phyloP scores from a whole-genome alignment of 2,888 invertebrate genomes.

The Tenthredo distinguenda region DNA sequence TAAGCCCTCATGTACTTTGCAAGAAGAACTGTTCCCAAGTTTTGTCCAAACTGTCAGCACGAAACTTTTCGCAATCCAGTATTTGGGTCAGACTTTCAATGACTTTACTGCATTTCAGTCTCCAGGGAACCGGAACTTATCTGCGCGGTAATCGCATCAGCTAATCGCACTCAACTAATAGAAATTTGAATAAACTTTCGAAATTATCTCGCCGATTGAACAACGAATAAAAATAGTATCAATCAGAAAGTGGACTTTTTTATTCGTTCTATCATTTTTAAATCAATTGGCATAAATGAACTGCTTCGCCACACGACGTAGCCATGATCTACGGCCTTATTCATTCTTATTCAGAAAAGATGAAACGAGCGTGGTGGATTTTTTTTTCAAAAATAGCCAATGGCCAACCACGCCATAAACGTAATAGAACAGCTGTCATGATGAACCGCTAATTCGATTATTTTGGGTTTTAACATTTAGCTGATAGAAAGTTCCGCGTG shows the following conservation, averaged over 20 bases:
- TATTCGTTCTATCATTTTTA: background rate
- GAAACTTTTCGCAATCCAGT: background rate
- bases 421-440: background rate
- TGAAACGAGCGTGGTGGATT: background rate
- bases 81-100: background rate
- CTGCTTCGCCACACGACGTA: background rate
- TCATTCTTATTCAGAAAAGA: background rate
- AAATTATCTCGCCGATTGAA: background rate
- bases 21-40: background rate
- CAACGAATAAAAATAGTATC: background rate
- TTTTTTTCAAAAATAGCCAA: background rate
- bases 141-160: background rate
- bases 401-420: background rate
- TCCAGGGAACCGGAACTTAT: background rate
- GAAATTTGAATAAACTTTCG: slow-evolving; percentile 2
- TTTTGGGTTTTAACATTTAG: background rate
- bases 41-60: background rate
- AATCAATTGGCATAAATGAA: background rate
- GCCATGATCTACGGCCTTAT: background rate
- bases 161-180: background rate
- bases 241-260: background rate
- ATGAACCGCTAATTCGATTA: background rate
- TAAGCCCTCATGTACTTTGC: background rate
- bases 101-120: slow-evolving; percentile 40
- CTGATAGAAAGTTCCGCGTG: background rate